Base-by-base conservation (phyloP, 2,113 vertebrate species). In the Microtus pennsylvanicus region DNA sequence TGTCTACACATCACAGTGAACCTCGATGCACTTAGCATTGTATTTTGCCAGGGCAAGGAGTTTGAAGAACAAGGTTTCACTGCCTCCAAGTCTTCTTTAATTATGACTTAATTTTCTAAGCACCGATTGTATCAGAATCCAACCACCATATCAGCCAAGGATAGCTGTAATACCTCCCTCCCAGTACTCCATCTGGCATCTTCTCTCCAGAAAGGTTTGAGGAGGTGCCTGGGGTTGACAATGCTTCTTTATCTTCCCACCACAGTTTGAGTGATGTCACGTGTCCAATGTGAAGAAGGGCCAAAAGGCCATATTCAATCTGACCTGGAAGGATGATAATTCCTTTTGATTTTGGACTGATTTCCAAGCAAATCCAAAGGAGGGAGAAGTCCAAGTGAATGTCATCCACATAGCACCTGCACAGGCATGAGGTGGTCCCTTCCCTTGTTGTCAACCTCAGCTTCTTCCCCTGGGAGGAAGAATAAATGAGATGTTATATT, bases 21-120 rank as follows among this genome's bases (percentile, higher is more conserved):
- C 12, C 3, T n/a, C 11, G 21, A 22, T 7, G 22, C 52, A 61
- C 33, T 58, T 82, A 24, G n/a, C 72, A 35, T 95, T 94, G 70
- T 97, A 63, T 96, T 96, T 96, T 72, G 74, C 96, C 95, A 95
- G 95, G 93, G 90, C 91, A 93, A 77, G 93, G 95, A 94, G 72
- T 93, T 94, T 96, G 33, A 92, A 97, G 96, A 95, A 96, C 97
- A 92, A n/a, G 85, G 96, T 98, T 97, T 98, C 97, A 96, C 92
- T 89, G 96, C 58, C 87, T 91, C 95, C 0, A 3, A 47, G 38
- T 95, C 95, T 93, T 80, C 97, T 96, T 96, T 89, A 97, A 93
- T 94, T 89, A 76, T 85, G 80, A 96, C 38, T 89, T 67, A 85
- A 94, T 97, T 97, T 98, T 98, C 98, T 96, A 96, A 97, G 97